phyloP scores from a whole-genome alignment of 2,113 vertebrate genomes.

The Festucalex cinctus region DNA sequence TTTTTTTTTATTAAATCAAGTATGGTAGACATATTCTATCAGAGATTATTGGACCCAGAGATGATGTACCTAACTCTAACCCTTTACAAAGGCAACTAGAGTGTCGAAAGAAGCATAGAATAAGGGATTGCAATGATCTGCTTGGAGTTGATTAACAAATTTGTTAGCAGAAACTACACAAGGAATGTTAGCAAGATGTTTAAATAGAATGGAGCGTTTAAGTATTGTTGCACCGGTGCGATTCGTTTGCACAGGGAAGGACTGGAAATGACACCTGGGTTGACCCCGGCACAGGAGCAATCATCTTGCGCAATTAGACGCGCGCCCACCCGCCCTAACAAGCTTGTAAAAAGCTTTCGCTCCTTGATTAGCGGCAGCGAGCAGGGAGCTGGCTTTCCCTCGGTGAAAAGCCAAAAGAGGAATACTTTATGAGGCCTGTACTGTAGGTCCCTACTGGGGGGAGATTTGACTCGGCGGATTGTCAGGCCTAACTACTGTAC shows the following conservation, averaged over 20 bases:
- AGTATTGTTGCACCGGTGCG: not conserved
- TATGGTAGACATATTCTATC: too few relatives aligned
- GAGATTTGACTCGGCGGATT: slow-evolving; percentile 4
- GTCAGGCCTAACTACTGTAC: slow-evolving; percentile 1
- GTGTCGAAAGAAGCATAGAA: not conserved
- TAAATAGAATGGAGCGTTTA: not conserved
- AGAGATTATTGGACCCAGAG: not conserved
- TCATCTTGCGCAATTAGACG: slow-evolving; percentile 48
- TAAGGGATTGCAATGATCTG: not conserved
- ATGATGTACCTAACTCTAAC: not conserved
- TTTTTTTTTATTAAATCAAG: too few relatives aligned
- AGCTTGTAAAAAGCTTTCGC: slow-evolving; percentile 45
- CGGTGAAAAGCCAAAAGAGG: not conserved
- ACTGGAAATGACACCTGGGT: slow-evolving; percentile 45
- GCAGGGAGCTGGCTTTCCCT: slow-evolving; percentile 6
- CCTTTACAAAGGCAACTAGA: not conserved
- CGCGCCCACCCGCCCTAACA: slow-evolving; percentile 43
- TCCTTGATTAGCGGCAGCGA: slow-evolving; percentile 36
- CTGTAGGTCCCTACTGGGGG: not conserved
- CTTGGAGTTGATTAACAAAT: not conserved
- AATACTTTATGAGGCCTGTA: not conserved
- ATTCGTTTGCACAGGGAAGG: not conserved
- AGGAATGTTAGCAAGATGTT: not conserved
- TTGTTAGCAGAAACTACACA: not conserved
- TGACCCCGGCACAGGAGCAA: slow-evolving; percentile 41